A percentile compares a stretch with the other conserved stretches of the same genome.
phyloP scores from a whole-genome alignment of 2,797 vertebrate species.

The Harpagifer antarcticus region DNA sequence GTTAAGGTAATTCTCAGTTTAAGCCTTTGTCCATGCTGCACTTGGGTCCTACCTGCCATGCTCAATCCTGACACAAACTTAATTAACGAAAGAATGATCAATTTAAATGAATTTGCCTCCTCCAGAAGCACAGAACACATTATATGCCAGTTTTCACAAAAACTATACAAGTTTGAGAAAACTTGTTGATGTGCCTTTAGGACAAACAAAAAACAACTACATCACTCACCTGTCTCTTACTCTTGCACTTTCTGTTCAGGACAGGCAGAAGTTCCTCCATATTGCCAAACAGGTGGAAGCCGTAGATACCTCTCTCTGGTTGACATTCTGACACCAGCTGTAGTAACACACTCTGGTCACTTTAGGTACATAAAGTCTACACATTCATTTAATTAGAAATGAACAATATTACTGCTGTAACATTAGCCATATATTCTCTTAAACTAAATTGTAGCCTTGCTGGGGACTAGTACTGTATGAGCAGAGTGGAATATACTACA shows the following conservation, averaged over 20 bases:
- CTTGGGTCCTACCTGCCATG: too few species aligned
- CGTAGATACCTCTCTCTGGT: slow-evolving; percentile 51
- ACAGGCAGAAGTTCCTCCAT: slow-evolving; percentile 60
- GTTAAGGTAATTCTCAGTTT: too few species aligned
- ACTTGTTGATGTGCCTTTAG: not conserved
- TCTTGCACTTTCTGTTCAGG: slow-evolving; percentile 1
- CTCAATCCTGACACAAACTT: too few species aligned
- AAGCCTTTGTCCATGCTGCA: too few species aligned
- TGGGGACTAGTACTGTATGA: not conserved
- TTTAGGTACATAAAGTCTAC: not conserved
- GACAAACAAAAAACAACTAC: not conserved
- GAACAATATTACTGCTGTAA: not conserved
- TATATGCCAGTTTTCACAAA: too few species aligned
- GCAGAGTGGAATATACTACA: not conserved
- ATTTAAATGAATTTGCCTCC: too few species aligned
- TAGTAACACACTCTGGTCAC: not conserved
- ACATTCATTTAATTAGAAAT: not conserved
- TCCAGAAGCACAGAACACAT: too few species aligned
- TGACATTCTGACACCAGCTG: slow-evolving; percentile 58
- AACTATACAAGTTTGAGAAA: too few species aligned
- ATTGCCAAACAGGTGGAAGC: slow-evolving; percentile 68
- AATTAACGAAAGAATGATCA: too few species aligned
- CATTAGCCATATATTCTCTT: not conserved
- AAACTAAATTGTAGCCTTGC: not conserved
- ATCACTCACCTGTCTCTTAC: slow-evolving; percentile 23